Evolutionary conservation across 2,113 vertebrate species (phyloP).

Genomic region (Gnathonemus echidnorhynchus): DNA sequence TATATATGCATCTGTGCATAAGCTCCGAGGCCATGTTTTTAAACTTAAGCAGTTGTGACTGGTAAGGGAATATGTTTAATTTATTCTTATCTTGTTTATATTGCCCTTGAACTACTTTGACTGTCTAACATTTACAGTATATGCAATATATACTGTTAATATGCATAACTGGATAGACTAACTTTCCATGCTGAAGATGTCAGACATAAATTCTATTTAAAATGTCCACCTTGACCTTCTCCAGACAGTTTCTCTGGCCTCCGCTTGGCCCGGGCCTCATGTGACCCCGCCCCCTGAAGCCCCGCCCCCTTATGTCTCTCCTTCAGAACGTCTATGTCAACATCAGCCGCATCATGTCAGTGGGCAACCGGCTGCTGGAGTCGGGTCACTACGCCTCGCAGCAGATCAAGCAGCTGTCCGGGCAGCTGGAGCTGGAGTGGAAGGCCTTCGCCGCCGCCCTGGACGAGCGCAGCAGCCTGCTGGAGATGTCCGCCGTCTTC

Average conservation of each 20-base stretch:
- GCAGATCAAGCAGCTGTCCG: slow-evolving; percentile 95
- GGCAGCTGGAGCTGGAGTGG: slow-evolving; percentile 94
- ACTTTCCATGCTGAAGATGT: background rate
- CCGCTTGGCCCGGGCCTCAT: background rate
- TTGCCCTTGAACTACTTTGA: background rate
- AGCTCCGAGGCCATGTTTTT: background rate
- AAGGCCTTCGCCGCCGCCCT: slow-evolving; percentile 92
- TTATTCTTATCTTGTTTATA: background rate
- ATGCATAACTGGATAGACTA: background rate
- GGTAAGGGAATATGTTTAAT: background rate
- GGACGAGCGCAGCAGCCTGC: slow-evolving; percentile 87
- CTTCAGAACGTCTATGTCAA: slow-evolving; percentile 94
- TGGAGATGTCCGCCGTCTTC: slow-evolving; percentile 94
- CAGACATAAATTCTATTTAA: background rate
- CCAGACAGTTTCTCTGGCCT: background rate
- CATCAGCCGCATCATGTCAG: slow-evolving; percentile 96
- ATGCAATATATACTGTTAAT: background rate
- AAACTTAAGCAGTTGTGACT: background rate
- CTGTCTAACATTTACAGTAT: background rate
- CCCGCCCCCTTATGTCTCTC: slow-evolving; percentile 12
- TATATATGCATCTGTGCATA: background rate
- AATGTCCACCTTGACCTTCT: background rate
- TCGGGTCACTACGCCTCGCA: slow-evolving; percentile 92
- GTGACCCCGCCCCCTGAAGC: background rate
- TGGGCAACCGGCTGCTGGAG: slow-evolving; percentile 87